Evolutionary conservation across 1,140 invertebrate genomes (phyloP).

Genomic region (Magallana gigas): DNA sequence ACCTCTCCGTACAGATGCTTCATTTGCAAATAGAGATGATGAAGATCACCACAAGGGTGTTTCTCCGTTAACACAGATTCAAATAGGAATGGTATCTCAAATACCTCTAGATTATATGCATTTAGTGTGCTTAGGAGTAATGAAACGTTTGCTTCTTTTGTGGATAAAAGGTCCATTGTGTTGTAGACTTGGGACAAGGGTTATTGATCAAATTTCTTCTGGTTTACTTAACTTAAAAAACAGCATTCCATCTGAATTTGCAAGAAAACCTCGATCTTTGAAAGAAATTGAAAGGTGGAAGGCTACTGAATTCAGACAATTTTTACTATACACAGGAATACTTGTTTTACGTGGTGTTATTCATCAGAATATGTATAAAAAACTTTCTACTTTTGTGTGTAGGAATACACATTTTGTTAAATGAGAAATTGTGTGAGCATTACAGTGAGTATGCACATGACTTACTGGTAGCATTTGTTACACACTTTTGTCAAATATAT

Average conservation of each 20-base stretch:
- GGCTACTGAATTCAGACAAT: slow-evolving; percentile 80
- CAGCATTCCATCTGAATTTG: slow-evolving; percentile 76
- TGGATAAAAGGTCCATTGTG: slow-evolving; percentile 64
- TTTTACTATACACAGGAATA: slow-evolving; percentile 79
- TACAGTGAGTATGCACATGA: too few species aligned
- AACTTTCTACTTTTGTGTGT: too few species aligned
- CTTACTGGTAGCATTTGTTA: too few species aligned
- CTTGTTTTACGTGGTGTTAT: slow-evolving; percentile 57
- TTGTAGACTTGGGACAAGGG: slow-evolving; percentile 41
- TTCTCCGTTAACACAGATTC: slow-evolving; percentile 60
- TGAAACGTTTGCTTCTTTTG: slow-evolving; percentile 71
- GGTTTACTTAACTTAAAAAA: slow-evolving; percentile 43
- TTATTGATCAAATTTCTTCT: slow-evolving; percentile 53
- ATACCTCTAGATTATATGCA: slow-evolving; percentile 79
- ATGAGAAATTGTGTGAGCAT: too few species aligned
- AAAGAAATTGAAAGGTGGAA: slow-evolving; percentile 78
- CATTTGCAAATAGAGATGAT: slow-evolving; percentile 64
- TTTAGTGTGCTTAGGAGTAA: slow-evolving; percentile 76
- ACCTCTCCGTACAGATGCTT: slow-evolving; percentile 59
- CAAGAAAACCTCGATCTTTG: slow-evolving; percentile 75
- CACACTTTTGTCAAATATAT: too few species aligned
- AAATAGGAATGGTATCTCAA: slow-evolving; percentile 64
- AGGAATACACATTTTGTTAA: too few species aligned
- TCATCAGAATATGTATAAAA: slow-evolving; percentile 6
- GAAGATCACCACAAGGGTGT: slow-evolving; percentile 70